Evolutionary conservation across 2,113 vertebrate species (phyloP).

Genomic region (Mirounga angustirostris): DNA sequence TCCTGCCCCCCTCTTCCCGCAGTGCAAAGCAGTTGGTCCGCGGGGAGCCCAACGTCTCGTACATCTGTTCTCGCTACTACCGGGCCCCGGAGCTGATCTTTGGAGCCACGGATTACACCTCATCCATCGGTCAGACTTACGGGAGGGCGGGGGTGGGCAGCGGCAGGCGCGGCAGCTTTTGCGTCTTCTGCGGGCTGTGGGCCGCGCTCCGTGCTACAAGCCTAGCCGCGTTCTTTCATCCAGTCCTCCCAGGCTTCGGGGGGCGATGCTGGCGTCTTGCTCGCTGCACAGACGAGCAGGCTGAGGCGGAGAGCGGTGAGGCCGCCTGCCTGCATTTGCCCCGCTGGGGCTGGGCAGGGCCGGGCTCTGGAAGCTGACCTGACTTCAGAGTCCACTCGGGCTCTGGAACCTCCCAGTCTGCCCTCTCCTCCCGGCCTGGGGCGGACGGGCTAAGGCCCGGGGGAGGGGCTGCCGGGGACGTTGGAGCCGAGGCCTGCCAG

Average conservation of each 20-base stretch:
- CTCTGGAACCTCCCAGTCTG: not conserved
- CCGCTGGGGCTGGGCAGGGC: not conserved
- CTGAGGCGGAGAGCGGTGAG: not conserved
- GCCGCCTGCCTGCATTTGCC: not conserved
- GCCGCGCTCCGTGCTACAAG: not conserved
- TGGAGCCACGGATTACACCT: conserved; percentile 96
- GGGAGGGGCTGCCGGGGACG: not conserved
- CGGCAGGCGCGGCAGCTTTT: not conserved
- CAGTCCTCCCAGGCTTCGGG: not conserved
- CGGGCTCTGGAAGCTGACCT: conserved; percentile 36
- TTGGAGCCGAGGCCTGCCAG: not conserved
- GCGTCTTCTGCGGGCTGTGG: not conserved
- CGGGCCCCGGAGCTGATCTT: conserved; percentile 97
- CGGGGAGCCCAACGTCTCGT: conserved; percentile 96
- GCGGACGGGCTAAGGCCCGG: not conserved
- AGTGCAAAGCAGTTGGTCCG: conserved; percentile 96
- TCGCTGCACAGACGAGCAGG: not conserved
- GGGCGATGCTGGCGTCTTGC: not conserved
- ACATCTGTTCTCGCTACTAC: conserved; percentile 98
- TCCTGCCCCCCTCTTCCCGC: conserved; percentile 28
- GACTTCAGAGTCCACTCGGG: conserved; percentile 29
- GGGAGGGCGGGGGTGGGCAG: not conserved
- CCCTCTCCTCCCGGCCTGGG: not conserved
- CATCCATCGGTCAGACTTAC: conserved; percentile 90
- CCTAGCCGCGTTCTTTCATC: not conserved